These are phyloP conservation scores for Drosophila mayri DNA, from an alignment of 1,140 invertebrate species.

Conservation along the genomic window DNA sequence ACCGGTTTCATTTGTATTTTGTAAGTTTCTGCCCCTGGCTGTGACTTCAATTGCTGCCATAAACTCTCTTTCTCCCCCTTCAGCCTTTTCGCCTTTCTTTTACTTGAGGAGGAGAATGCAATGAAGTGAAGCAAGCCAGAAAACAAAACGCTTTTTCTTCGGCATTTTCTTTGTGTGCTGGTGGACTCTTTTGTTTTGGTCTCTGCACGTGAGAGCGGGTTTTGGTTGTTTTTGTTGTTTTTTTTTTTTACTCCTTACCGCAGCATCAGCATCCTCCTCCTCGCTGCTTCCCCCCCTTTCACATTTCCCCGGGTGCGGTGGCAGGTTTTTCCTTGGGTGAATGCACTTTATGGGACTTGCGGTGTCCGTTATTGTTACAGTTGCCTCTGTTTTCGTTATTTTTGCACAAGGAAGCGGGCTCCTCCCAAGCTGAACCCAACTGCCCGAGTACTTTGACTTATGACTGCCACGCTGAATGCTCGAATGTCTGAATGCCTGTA, in stretches of 20 bases:
- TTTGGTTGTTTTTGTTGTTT: background rate
- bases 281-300: background rate
- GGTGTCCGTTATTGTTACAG: slow-evolving; percentile 56
- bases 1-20: slow-evolving; percentile 5
- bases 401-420: slow-evolving; percentile 22
- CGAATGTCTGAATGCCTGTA: slow-evolving; percentile 8
- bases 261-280: background rate
- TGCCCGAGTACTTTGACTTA: slow-evolving; percentile 45
- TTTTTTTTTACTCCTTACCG: slow-evolving; percentile 10
- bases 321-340: slow-evolving; percentile 59
- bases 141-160: slow-evolving; percentile 65
- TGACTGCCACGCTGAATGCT: slow-evolving; percentile 23
- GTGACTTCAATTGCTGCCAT: slow-evolving; percentile 24
- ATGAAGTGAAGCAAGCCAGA: slow-evolving; percentile 66
- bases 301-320: slow-evolving; percentile 22
- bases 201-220: slow-evolving; percentile 68
- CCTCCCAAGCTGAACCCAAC: slow-evolving; percentile 28
- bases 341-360: slow-evolving; percentile 69
- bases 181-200: slow-evolving; percentile 60
- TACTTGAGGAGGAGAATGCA: slow-evolving; percentile 52
- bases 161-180: slow-evolving; percentile 19
- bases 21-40: slow-evolving; percentile 16
- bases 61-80: background rate
- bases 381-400: slow-evolving; percentile 39
- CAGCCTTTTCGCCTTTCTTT: slow-evolving; percentile 12